These are phyloP conservation scores for Varanus komodoensis DNA, from an alignment of 2,113 vertebrate genomes.

Conservation along the genomic window DNA sequence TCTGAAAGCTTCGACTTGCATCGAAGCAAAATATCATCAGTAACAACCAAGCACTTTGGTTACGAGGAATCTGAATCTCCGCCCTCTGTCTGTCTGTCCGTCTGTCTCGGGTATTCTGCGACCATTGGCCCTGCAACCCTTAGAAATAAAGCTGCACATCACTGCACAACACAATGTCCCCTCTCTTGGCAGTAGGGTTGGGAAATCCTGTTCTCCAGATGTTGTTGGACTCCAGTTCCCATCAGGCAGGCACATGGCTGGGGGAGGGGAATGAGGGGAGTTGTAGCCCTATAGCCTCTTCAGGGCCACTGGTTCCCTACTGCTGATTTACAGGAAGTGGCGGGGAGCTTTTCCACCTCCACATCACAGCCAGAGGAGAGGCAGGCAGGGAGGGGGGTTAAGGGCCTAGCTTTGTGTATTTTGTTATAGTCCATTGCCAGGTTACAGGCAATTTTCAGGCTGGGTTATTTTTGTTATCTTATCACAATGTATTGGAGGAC, in stretches of 20 bases:
- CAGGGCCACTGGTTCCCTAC: not conserved
- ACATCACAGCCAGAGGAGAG: not conserved
- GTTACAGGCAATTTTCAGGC: conserved; percentile 22
- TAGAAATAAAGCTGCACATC: not conserved
- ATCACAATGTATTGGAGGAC: not conserved
- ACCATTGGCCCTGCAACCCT: too few relatives aligned
- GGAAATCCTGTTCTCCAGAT: too few relatives aligned
- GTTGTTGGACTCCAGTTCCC: not conserved
- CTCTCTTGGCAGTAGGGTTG: too few relatives aligned
- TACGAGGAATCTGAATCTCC: not conserved
- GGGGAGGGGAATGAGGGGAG: too few relatives aligned
- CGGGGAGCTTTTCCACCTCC: conserved; percentile 1
- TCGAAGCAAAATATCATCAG: too few relatives aligned
- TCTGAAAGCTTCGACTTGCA: too few relatives aligned
- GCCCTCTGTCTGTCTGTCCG: not conserved
- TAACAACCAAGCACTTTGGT: not conserved
- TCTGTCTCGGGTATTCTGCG: not conserved
- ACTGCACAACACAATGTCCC: too few relatives aligned
- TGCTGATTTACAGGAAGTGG: conserved; percentile 26
- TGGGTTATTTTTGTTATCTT: not conserved
- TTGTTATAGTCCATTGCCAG: not conserved
- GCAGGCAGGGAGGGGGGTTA: not conserved
- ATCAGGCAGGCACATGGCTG: too few relatives aligned
- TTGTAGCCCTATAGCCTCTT: too few relatives aligned
- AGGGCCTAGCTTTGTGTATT: conserved; percentile 32